Evolutionary conservation across 2,113 vertebrate genomes (phyloP).

Genomic region (Colaptes auratus): DNA sequence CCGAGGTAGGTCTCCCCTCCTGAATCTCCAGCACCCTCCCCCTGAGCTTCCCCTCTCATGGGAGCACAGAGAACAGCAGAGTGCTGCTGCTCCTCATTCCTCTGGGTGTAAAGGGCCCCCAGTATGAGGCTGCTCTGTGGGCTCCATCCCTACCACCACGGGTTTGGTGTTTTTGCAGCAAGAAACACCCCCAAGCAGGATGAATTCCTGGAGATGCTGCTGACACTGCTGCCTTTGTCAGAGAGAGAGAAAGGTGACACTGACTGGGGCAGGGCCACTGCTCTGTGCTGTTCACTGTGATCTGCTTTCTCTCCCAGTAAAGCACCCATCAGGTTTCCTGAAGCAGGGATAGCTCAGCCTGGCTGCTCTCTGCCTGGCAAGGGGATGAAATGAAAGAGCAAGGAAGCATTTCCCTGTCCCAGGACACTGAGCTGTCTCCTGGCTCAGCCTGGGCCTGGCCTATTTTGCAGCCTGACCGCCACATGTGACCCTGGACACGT

Average conservation of each 20-base stretch:
- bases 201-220: neutral
- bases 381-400: neutral
- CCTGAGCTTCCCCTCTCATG: no score
- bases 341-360: neutral
- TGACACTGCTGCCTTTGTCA: neutral
- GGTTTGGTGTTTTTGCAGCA: neutral
- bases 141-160: neutral
- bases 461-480: neutral
- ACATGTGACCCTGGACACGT: accelerated
- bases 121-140: neutral
- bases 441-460: accelerated
- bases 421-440: neutral
- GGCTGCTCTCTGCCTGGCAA: neutral
- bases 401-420: neutral
- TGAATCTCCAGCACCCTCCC: no score
- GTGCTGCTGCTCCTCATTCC: neutral
- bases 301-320: neutral
- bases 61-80: neutral
- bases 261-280: neutral
- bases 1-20: no score
- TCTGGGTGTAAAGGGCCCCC: neutral
- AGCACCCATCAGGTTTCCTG: neutral
- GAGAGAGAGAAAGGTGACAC: neutral
- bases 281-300: neutral
- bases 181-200: neutral